Evolutionary conservation across 2,888 invertebrate genomes (phyloP).

Genomic region (Torymus texanus): DNA sequence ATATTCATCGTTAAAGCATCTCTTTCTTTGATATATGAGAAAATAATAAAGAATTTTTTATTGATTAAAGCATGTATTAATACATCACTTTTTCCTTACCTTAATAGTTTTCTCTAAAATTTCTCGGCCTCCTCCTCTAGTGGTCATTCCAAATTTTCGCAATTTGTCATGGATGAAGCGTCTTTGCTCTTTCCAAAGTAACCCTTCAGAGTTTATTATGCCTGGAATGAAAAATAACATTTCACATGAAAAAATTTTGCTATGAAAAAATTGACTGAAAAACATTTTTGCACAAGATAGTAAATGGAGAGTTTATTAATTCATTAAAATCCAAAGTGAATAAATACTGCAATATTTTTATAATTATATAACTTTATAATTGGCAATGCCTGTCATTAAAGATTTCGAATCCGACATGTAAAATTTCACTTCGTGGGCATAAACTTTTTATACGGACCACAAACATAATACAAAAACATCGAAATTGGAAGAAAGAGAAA

Average conservation of each 20-base stretch:
- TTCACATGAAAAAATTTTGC: background rate
- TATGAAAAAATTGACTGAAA: too few species aligned
- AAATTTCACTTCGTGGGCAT: slow-evolving; percentile 16
- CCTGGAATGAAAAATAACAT: slow-evolving; percentile 77
- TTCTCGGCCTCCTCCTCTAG: slow-evolving; percentile 86
- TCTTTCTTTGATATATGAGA: too few species aligned
- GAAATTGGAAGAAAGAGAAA: background rate
- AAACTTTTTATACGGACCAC: background rate
- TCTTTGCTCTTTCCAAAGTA: slow-evolving; percentile 93
- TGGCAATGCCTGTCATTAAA: too few species aligned
- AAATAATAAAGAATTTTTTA: too few species aligned
- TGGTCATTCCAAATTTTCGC: slow-evolving; percentile 91
- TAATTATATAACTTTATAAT: too few species aligned
- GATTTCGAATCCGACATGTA: too few species aligned
- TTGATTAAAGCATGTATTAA: too few species aligned
- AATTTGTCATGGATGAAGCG: slow-evolving; percentile 91
- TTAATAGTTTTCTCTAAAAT: slow-evolving; percentile 90
- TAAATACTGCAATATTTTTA: too few species aligned
- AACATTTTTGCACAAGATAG: too few species aligned
- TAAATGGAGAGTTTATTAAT: too few species aligned
- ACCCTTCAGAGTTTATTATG: slow-evolving; percentile 91
- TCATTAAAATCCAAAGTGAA: background rate
- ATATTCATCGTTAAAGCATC: too few species aligned
- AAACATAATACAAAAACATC: slow-evolving; percentile 19
- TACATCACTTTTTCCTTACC: slow-evolving; percentile 77